Evolutionary conservation across 2,797 vertebrate genomes (phyloP).

Genomic region (Falco columbarius): DNA sequence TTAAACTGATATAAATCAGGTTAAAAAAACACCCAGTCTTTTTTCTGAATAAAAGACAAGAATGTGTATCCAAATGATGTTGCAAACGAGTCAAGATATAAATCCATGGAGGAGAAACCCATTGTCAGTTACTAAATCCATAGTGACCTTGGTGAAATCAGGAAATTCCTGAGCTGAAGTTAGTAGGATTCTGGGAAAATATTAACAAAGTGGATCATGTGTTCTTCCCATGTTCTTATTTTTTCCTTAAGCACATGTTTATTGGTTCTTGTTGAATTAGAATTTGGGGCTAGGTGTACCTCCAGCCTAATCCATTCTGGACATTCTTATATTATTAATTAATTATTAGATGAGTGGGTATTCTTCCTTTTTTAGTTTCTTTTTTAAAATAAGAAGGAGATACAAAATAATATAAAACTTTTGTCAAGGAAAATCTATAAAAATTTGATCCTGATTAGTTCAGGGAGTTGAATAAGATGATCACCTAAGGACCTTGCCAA

Average conservation of each 20-base stretch:
- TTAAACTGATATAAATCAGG: neutral
- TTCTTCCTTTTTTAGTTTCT: fast-evolving
- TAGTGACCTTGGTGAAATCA: neutral
- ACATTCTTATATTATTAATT: neutral
- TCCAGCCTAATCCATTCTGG: neutral
- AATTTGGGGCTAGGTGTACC: neutral
- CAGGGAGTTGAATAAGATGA: neutral
- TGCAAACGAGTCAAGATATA: neutral
- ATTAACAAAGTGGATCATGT: neutral
- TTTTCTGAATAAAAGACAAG: neutral
- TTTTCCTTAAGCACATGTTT: neutral
- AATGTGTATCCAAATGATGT: neutral
- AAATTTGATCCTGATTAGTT: neutral
- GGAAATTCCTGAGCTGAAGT: neutral
- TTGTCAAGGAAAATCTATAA: neutral
- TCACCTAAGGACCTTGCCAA: neutral
- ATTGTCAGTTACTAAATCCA: neutral
- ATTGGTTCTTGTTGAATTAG: neutral
- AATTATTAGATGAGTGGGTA: neutral
- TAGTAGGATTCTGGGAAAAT: neutral
- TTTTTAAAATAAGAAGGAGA: neutral
- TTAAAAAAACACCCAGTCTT: neutral
- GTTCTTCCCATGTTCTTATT: neutral
- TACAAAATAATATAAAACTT: neutral
- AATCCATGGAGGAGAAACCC: neutral